phyloP scores from a whole-genome alignment of 2,113 vertebrate genomes.

The Cheilinus undulatus region DNA sequence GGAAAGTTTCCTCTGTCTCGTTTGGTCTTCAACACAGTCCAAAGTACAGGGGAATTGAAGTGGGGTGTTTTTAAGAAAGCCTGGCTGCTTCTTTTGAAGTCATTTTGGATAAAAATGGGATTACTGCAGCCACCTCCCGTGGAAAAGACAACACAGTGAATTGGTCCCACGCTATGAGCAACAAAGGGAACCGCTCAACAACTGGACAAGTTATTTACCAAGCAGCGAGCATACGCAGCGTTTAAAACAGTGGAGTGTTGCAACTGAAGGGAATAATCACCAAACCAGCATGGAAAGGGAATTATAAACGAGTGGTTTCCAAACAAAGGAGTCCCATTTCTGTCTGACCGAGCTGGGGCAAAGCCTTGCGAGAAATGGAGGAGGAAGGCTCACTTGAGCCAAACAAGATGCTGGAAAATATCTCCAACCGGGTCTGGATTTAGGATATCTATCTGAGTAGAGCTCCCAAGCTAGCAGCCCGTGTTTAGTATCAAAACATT shows the following conservation, averaged over 20 bases:
- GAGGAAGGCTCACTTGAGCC: slow-evolving; percentile 57
- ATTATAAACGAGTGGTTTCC: slow-evolving; percentile 49
- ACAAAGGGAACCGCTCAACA: slow-evolving; percentile 65
- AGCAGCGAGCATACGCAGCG: not conserved
- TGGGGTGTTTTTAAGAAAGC: not conserved
- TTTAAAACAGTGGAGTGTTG: not conserved
- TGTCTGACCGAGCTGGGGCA: slow-evolving; percentile 45
- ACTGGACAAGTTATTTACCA: slow-evolving; percentile 31
- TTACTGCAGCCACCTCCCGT: slow-evolving; percentile 60
- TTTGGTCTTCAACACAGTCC: not conserved
- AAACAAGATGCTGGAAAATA: slow-evolving; percentile 43
- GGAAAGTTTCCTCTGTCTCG: slow-evolving; percentile 17
- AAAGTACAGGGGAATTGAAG: slow-evolving; percentile 5
- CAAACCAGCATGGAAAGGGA: slow-evolving; percentile 24
- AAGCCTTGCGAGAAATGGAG: slow-evolving; percentile 65
- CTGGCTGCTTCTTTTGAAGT: slow-evolving; percentile 52
- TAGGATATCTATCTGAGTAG: not conserved
- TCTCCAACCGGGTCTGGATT: not conserved
- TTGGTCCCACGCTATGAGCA: slow-evolving; percentile 55
- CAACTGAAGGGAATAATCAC: not conserved
- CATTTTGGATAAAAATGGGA: slow-evolving; percentile 43
- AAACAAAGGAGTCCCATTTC: slow-evolving; percentile 75
- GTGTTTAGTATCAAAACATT: slow-evolving; percentile 21
- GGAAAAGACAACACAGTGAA: slow-evolving; percentile 43
- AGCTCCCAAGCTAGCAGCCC: not conserved